These are phyloP conservation scores for Atlantisia rogersi DNA, from an alignment of 2,113 vertebrate species.

Conservation along the genomic window DNA sequence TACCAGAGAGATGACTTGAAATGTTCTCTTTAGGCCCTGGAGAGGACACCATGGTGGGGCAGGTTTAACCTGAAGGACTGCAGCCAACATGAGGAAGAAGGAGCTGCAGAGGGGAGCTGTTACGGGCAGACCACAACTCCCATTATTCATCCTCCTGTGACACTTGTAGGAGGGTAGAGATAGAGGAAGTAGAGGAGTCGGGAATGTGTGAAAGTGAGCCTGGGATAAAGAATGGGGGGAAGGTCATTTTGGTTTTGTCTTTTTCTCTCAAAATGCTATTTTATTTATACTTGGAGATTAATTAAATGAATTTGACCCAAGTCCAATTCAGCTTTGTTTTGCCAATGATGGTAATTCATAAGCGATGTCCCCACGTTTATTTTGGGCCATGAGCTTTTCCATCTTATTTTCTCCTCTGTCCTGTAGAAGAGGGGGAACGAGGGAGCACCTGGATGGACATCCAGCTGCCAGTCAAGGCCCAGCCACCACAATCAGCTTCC, in stretches of 20 bases:
- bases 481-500: too few relatives aligned
- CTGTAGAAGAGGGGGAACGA: not conserved
- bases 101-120: not conserved
- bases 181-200: too few relatives aligned
- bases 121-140: fast-evolving
- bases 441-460: not conserved
- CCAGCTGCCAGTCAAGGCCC: not conserved
- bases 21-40: not conserved
- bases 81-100: not conserved
- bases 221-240: not conserved
- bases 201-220: not conserved
- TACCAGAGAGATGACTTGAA: fast-evolving
- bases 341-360: not conserved
- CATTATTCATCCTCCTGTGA: too few relatives aligned
- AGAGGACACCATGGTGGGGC: not conserved
- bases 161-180: not conserved
- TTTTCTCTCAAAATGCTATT: not conserved
- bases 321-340: not conserved
- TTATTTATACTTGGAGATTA: not conserved
- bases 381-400: not conserved
- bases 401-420: not conserved
- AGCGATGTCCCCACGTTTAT: not conserved
- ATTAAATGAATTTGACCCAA: not conserved
- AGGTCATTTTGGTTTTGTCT: not conserved
- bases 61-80: not conserved